Base-by-base conservation (phyloP, 1,140 invertebrate genomes). In the Pemphigus obesinymphae region DNA sequence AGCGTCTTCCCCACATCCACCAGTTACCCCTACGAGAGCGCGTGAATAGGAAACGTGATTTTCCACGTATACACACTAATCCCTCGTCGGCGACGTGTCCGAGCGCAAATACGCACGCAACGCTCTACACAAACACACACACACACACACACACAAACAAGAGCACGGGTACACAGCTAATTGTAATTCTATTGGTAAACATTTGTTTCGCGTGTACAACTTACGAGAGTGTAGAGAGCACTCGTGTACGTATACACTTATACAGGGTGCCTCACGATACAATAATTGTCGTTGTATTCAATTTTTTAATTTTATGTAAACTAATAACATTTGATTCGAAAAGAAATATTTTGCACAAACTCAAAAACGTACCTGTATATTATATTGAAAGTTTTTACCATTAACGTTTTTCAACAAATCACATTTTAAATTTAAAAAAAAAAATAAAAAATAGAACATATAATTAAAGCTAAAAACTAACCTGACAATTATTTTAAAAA, bases 141-240 rank as follows among this genome's bases (percentile, higher is more conserved):
- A n/a, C n/a, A n/a, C n/a, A n/a, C n/a, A n/a, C n/a, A n/a, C n/a
- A n/a, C n/a, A n/a, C n/a, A n/a, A n/a, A n/a, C n/a, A n/a, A n/a
- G n/a, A n/a, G n/a, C n/a, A n/a, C n/a, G n/a, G n/a, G n/a, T 2
- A 3, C 8, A 3, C 50, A 55, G 75, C 75, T 78, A 78, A 78
- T 78, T 78, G 75, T 78, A 40, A 78, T 78, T 78, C 75, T 61
- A 61, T 78, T 43, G 75, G 75, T 78, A 78, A 78, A 78, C 75
- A 76, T 55, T 76, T 53, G 34, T 78, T 55, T 45, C 31, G n/a
- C 55, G 37, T 72, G 40, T 17, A 61, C 10, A 76, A 76, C 31
- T 58, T 31, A 45, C 15, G n/a, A 4, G 23, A 26, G 70, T 40
- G 70, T 43, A 58, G 43, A 29, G n/a, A n/a, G 20, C 7, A 53